phyloP scores from a whole-genome alignment of 2,797 vertebrate genomes.

The Lates japonicus region DNA sequence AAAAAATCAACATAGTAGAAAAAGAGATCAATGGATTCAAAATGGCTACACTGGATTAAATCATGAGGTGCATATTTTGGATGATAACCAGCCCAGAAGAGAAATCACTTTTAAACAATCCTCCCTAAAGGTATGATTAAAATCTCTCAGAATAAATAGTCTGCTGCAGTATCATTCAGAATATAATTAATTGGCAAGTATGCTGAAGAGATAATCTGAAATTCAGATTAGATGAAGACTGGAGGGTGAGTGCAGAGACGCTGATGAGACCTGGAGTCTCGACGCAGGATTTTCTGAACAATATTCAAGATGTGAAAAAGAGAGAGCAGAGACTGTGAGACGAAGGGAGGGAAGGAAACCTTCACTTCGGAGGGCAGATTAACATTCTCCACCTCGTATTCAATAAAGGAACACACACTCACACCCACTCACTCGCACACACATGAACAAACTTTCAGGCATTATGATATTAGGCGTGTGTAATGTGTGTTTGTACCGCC shows the following conservation, averaged over 20 bases:
- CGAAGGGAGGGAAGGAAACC: constrained; percentile 32
- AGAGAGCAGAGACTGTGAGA: constrained; percentile 31
- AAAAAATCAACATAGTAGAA: constrained; percentile 27
- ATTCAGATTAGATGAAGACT: constrained; percentile 66
- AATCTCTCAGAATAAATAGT: constrained; percentile 72
- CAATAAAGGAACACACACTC: background rate
- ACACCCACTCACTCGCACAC: constrained; percentile 7
- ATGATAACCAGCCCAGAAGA: constrained; percentile 59
- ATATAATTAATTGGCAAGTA: constrained; percentile 69
- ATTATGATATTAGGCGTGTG: constrained; percentile 27
- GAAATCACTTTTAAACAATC: constrained; percentile 57
- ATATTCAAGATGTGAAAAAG: constrained; percentile 46
- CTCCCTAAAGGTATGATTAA: constrained; percentile 72
- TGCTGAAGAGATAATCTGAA: constrained; percentile 62
- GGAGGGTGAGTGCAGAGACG: constrained; percentile 53
- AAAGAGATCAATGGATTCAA: constrained; percentile 54
- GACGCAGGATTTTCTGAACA: constrained; percentile 43
- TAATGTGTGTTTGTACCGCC: constrained; percentile 34
- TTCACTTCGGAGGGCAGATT: constrained; percentile 36
- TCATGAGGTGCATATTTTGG: constrained; percentile 68
- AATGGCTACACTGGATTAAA: constrained; percentile 68
- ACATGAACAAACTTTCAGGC: background rate
- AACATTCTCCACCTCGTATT: constrained; percentile 21
- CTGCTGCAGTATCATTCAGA: constrained; percentile 63
- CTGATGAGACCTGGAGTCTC: constrained; percentile 56